A percentile compares a stretch with the other conserved stretches of the same genome.
Evolutionary conservation across 2,113 vertebrate genomes (phyloP).

Genomic region (Cyanocitta stelleri): DNA sequence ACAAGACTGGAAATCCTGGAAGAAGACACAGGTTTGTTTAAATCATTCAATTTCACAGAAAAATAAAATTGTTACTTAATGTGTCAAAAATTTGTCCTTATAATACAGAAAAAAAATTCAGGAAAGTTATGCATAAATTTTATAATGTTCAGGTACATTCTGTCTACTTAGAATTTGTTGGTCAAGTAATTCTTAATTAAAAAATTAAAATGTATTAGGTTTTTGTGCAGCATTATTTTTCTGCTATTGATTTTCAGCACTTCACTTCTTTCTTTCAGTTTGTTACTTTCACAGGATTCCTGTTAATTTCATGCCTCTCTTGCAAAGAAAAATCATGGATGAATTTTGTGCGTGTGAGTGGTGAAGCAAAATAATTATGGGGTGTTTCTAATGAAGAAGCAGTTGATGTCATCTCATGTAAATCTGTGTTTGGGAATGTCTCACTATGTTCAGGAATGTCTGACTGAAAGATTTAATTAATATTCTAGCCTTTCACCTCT

Average conservation of each 20-base stretch:
- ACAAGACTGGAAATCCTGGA: slow-evolving; percentile 88
- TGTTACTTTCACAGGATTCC: not conserved
- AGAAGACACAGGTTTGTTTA: slow-evolving; percentile 78
- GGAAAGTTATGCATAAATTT: not conserved
- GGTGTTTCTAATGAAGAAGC: not conserved
- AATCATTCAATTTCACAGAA: not conserved
- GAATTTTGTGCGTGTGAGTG: not conserved
- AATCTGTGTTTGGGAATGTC: not conserved
- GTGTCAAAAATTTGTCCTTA: not conserved
- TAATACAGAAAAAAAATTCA: not conserved
- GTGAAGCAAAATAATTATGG: not conserved
- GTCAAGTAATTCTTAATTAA: not conserved
- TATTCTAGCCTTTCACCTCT: not conserved
- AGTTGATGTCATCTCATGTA: not conserved
- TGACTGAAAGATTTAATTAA: not conserved
- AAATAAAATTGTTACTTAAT: not conserved
- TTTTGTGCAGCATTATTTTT: not conserved
- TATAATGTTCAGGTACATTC: not conserved
- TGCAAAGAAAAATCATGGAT: not conserved
- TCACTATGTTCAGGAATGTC: not conserved
- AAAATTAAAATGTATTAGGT: not conserved
- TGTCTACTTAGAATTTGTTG: not conserved
- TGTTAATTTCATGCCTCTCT: not conserved
- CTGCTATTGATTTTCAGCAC: not conserved
- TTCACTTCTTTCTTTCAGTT: not conserved